Evolutionary conservation across 2,113 vertebrate genomes (phyloP), one percentile per base, ranked within the genome.

Genomic region (Tilapia sparmanii): DNA sequence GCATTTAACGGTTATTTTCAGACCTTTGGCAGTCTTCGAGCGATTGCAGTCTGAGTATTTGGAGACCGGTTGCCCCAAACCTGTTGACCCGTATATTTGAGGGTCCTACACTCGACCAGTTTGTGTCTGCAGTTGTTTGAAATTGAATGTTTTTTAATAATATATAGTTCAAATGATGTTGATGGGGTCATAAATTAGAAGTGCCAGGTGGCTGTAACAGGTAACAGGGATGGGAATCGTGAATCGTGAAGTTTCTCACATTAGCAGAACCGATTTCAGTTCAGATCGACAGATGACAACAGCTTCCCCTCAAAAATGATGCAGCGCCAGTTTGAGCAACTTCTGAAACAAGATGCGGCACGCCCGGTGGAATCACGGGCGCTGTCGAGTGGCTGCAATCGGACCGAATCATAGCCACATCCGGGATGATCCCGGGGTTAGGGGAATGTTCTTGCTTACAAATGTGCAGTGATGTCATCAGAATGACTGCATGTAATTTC

Each of bases 61-160:
- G 63, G n/a, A 24, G 63, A 38, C 1, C 19, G 0, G 19, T 22
- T 40, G 33, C 10, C 31, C 10, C 5, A 31, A 31, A 31, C 26
- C 57, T 6, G 29, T 10, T 6, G 16, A 0, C 13, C 55, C 2
- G 2, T 33, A 1, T 33, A 0, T 63, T 33, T 19, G 59, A 68
- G 63, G 35, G 35, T 68, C 33, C 19, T 40, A 22, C 63, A 22
- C 63, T 40, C 2, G 8, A 71, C 66, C 66, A 10, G 11, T 42
- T 24, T 24, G 7, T 71, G 12, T 10, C 2, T 42, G 66, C 66
- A 71, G 8, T 13, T 1, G 8, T 31, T 59, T 59, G 12, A 12
- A 40, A 68, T 22, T 4, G 0, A 59, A 0, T 59, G 8, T 61
- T 0, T 61, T 63, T 7, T 63, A 63, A 63, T 63, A 33, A 33